Percentiles rank a stretch among this genome's conserved stretches.
Evolutionary conservation across 2,113 vertebrate genomes (phyloP).

Genomic region (Ariopsis seemanni): DNA sequence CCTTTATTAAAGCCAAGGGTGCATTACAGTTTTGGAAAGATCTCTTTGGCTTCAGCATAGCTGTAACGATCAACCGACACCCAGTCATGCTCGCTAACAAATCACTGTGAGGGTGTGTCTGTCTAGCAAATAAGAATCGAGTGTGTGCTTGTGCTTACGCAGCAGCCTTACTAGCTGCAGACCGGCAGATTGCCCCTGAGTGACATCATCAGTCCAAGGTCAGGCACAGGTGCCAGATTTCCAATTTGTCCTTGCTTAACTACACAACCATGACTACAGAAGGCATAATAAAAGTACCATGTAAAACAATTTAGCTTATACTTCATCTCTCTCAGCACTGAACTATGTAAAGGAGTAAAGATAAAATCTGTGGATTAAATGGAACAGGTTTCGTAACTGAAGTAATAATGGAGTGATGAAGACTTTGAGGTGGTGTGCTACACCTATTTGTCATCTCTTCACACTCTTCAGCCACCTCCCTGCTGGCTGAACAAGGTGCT

Average conservation of each 20-base stretch:
- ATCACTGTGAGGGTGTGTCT: constrained; percentile 13
- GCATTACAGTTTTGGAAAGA: background rate
- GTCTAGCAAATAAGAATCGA: constrained; percentile 12
- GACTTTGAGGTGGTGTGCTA: background rate
- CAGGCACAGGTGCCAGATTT: constrained; percentile 46
- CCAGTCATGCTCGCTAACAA: background rate
- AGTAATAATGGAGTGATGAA: background rate
- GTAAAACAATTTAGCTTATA: background rate
- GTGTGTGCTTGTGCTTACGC: constrained; percentile 51
- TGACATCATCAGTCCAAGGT: constrained; percentile 63
- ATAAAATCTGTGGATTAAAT: background rate
- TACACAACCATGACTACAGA: background rate
- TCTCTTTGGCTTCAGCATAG: background rate
- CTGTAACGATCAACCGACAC: background rate
- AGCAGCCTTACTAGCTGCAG: constrained; percentile 54
- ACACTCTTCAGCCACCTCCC: background rate
- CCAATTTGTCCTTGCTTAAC: background rate
- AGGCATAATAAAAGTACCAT: background rate
- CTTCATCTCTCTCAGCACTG: background rate
- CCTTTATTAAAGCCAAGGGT: background rate
- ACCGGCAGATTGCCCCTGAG: constrained; percentile 54
- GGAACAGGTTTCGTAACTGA: background rate
- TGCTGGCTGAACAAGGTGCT: constrained; percentile 45
- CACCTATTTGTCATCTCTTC: background rate
- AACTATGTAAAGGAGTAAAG: background rate